Percentiles rank a stretch among this genome's conserved stretches.
phyloP scores from a whole-genome alignment of 1,140 invertebrate genomes.

The Phenacoccus solenopsis region DNA sequence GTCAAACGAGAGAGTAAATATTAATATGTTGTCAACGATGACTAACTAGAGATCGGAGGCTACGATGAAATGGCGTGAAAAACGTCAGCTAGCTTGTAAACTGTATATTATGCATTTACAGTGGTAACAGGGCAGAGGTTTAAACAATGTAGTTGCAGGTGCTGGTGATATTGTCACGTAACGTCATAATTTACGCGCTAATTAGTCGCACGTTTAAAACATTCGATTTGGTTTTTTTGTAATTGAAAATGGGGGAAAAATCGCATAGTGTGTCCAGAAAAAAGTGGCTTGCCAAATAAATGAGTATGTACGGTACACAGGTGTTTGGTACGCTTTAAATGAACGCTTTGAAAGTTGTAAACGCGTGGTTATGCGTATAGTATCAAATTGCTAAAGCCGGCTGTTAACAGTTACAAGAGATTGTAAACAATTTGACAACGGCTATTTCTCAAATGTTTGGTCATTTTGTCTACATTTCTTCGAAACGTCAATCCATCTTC shows the following conservation, averaged over 20 bases:
- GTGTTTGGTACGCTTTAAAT: neutral
- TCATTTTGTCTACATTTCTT: neutral
- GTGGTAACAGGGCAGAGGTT: too few relatives aligned
- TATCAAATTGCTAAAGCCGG: neutral
- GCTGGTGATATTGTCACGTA: neutral
- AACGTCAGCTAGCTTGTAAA: too few relatives aligned
- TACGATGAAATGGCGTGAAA: too few relatives aligned
- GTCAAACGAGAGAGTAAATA: too few relatives aligned
- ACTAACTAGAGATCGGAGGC: too few relatives aligned
- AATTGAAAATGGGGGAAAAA: too few relatives aligned
- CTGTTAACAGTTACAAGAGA: slow-evolving; percentile 1
- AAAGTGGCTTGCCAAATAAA: neutral
- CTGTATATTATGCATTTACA: too few relatives aligned
- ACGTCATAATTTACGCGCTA: neutral
- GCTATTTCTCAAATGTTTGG: slow-evolving; percentile 1
- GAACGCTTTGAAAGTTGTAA: neutral
- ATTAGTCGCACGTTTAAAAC: neutral
- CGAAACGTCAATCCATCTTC: neutral
- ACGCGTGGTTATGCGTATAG: neutral
- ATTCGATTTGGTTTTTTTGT: neutral
- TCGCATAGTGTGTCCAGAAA: too few relatives aligned
- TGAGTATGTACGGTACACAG: neutral
- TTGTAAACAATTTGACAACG: neutral
- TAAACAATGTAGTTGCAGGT: neutral
- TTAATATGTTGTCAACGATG: too few relatives aligned